A percentile compares a stretch with the other conserved stretches of the same genome.
phyloP scores from a whole-genome alignment of 2,113 vertebrate genomes.

The Acanthisitta chloris region DNA sequence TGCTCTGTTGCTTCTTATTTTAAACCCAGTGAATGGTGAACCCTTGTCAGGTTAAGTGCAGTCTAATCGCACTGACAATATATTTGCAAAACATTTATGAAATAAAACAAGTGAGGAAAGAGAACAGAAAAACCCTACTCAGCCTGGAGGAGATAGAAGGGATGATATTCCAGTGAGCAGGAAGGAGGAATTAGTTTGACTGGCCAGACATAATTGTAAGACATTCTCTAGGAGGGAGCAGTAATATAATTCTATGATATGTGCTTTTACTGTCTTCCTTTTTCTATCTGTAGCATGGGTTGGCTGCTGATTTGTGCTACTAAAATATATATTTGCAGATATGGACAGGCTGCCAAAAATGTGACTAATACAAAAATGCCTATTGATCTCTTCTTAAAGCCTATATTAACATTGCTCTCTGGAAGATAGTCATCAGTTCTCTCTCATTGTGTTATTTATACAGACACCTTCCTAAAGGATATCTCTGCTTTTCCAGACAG shows the following conservation, averaged over 20 bases:
- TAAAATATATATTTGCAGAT: background rate
- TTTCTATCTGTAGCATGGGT: background rate
- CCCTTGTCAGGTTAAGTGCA: background rate
- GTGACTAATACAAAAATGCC: background rate
- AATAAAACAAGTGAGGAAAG: background rate
- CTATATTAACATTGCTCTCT: background rate
- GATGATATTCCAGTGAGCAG: background rate
- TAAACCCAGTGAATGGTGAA: background rate
- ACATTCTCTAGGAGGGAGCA: background rate
- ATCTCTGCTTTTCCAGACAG: background rate
- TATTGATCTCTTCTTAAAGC: slow-evolving; percentile 34
- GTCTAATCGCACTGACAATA: background rate
- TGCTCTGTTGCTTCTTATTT: background rate
- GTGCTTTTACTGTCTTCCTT: background rate
- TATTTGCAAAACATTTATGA: background rate
- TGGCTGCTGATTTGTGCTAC: background rate
- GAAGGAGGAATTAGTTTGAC: background rate
- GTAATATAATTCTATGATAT: background rate
- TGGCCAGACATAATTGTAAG: background rate
- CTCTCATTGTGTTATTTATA: background rate
- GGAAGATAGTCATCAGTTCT: background rate
- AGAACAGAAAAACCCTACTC: background rate
- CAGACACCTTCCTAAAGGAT: background rate
- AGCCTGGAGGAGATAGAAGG: background rate
- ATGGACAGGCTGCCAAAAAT: slow-evolving; percentile 24